These are phyloP conservation scores for Lochmaea crataegi DNA, from an alignment of 2,888 invertebrate genomes.

Conservation along the genomic window DNA sequence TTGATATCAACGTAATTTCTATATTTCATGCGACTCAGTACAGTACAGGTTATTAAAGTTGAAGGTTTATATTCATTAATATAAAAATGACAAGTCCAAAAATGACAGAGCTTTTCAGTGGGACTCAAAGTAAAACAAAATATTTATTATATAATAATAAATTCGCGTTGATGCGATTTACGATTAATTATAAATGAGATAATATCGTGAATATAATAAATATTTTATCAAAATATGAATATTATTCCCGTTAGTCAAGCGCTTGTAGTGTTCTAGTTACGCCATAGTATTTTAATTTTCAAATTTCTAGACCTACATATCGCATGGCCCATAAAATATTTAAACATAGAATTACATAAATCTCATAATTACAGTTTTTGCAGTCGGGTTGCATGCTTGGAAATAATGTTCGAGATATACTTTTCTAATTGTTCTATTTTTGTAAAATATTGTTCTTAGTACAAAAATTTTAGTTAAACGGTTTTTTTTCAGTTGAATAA, in stretches of 20 bases:
- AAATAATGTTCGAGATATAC: conserved; percentile 7
- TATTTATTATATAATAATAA: neutral
- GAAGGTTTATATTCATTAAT: no score
- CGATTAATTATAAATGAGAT: neutral
- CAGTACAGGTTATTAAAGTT: no score
- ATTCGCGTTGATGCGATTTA: neutral
- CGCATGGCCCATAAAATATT: conserved; percentile 37
- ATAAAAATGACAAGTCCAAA: no score
- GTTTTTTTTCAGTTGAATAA: neutral
- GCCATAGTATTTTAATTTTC: conserved; percentile 18
- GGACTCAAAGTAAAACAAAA: no score
- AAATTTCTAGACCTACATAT: conserved; percentile 40
- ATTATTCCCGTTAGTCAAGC: neutral
- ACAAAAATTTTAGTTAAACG: conserved; percentile 28
- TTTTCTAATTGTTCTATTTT: conserved; percentile 31
- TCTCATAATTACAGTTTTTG: conserved; percentile 35
- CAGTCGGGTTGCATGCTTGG: conserved; percentile 13
- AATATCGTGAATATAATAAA: conserved; percentile 7
- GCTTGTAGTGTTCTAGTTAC: neutral
- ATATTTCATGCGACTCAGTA: no score
- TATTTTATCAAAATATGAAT: neutral
- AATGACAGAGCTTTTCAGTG: no score
- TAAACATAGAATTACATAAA: conserved; percentile 37
- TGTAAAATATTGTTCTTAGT: conserved; percentile 30
- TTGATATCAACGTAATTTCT: no score